Percentiles rank a stretch among this genome's conserved stretches.
Evolutionary conservation across 2,888 invertebrate genomes (phyloP).

Genomic region (Drosophila mercatorum): DNA sequence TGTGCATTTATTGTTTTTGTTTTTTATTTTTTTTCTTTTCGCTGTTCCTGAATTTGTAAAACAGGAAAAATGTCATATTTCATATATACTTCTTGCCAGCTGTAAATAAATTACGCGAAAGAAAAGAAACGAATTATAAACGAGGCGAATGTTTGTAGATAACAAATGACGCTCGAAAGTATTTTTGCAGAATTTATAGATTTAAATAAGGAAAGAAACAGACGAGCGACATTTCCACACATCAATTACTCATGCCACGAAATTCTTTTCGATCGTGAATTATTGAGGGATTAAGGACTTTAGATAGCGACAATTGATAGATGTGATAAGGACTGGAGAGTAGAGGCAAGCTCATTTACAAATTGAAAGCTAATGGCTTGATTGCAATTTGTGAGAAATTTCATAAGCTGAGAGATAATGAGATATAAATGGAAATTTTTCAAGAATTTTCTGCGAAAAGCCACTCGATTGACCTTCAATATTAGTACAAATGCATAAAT

Average conservation of each 20-base stretch:
- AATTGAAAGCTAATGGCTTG: background rate
- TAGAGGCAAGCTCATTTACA: background rate
- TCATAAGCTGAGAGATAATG: too few species aligned
- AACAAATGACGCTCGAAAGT: constrained; percentile 23
- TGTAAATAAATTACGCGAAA: constrained; percentile 29
- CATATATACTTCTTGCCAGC: constrained; percentile 9
- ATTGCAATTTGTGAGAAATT: background rate
- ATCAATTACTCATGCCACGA: constrained; percentile 5
- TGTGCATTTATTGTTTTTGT: constrained; percentile 1
- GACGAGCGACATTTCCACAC: constrained; percentile 1
- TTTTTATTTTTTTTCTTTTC: background rate
- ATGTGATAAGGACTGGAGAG: background rate
- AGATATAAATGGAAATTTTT: background rate
- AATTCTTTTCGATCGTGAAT: background rate
- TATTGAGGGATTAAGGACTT: constrained; percentile 1
- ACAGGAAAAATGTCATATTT: constrained; percentile 42
- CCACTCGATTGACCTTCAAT: background rate
- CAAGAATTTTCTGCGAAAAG: background rate
- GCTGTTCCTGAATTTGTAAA: constrained; percentile 42
- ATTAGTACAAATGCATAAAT: background rate
- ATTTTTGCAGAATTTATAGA: constrained; percentile 1
- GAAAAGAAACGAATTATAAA: constrained; percentile 11
- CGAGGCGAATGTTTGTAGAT: constrained; percentile 16
- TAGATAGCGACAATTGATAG: background rate
- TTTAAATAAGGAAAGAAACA: background rate